Conservation (phyloP, 1,140 invertebrate species). For the Maniola jurtina region DNA sequence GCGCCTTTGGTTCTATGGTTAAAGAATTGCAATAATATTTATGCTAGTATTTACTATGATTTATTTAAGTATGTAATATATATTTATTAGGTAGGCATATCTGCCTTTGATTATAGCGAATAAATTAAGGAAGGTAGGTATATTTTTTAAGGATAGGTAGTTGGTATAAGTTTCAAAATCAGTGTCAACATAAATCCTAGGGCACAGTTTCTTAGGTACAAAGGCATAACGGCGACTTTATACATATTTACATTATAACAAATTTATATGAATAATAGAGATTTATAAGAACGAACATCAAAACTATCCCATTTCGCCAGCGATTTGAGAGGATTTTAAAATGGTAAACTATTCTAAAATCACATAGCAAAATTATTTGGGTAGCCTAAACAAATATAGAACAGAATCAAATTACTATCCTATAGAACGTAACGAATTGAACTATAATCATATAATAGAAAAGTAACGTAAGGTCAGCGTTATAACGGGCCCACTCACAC, state of each 20-base stretch:
- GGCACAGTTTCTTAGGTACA: slow-evolving; percentile 8
- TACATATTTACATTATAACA: slow-evolving; percentile 26
- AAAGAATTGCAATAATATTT: not conserved
- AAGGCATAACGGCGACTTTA: slow-evolving; percentile 15
- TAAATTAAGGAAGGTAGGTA: too few relatives aligned
- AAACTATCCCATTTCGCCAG: slow-evolving; percentile 14
- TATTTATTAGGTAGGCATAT: not conserved
- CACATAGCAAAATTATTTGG: slow-evolving; percentile 5
- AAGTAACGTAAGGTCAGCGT: too few relatives aligned
- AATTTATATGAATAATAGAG: not conserved
- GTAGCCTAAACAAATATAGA: slow-evolving; percentile 17
- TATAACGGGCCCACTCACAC: too few relatives aligned
- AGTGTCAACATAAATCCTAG: slow-evolving; percentile 4
- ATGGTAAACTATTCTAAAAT: slow-evolving; percentile 9
- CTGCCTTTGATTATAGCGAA: not conserved
- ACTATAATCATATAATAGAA: too few relatives aligned
- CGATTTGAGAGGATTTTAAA: slow-evolving; percentile 8
- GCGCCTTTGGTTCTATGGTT: not conserved
- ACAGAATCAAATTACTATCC: slow-evolving; percentile 14
- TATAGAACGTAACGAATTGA: slow-evolving; percentile 12
- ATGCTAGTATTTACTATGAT: slow-evolving; percentile 10
- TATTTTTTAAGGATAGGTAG: not conserved
- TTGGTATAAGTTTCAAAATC: not conserved
- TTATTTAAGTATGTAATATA: not conserved
- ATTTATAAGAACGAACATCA: not conserved